Conservation (phyloP, 2,888 invertebrate genomes). For the Chrysomela aeneicollis region DNA sequence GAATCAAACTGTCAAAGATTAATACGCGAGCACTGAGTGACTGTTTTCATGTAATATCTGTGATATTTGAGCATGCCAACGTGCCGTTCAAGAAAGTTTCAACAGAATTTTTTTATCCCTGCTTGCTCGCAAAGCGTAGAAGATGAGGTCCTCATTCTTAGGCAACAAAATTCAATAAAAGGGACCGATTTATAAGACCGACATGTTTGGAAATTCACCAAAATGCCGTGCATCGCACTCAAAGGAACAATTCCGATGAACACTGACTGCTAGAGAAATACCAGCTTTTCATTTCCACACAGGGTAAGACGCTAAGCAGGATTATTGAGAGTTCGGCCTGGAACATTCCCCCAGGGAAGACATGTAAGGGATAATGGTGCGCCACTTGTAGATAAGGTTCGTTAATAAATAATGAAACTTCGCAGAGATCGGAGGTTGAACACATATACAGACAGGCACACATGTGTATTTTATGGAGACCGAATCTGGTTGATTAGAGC, state of each 20-base stretch:
- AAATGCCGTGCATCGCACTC: no score
- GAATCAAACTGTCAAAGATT: no score
- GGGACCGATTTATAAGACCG: no score
- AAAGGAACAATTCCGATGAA: background rate
- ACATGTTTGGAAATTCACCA: no score
- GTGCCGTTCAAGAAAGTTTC: no score
- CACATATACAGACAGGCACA: background rate
- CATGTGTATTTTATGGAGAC: conserved; percentile 11
- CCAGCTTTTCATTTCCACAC: conserved; percentile 5
- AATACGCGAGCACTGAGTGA: no score
- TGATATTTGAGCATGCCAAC: no score
- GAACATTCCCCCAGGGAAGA: conserved; percentile 10
- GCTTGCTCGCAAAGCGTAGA: no score
- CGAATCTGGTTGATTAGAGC: background rate
- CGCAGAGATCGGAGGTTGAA: conserved; percentile 16
- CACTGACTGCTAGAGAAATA: background rate
- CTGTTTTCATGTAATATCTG: no score
- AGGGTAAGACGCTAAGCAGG: conserved; percentile 5
- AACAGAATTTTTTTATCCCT: no score
- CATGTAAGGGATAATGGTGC: conserved; percentile 22
- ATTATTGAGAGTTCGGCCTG: conserved; percentile 13
- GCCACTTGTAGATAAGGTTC: conserved; percentile 24
- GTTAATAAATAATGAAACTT: conserved; percentile 23
- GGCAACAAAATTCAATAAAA: no score
- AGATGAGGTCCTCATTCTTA: no score